Evolutionary conservation across 2,797 vertebrate species (phyloP), one percentile per base, ranked within the genome.

Genomic region (Pseudochirops cupreus): DNA sequence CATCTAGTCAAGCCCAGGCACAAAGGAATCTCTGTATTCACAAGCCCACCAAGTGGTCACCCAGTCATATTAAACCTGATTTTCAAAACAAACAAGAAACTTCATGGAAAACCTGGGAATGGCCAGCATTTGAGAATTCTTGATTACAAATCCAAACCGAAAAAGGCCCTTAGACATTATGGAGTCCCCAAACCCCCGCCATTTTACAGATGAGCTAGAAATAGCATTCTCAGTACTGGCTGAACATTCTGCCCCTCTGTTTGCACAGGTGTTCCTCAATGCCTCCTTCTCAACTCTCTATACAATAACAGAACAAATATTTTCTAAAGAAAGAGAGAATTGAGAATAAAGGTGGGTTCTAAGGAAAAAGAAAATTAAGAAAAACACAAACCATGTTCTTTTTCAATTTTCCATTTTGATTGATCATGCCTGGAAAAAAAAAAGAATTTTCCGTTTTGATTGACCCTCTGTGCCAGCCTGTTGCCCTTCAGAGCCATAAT

Each of bases 301-400:
- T 93, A 91, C 91, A 95, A 59, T 96, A 97, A 95, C 91, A 95
- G 95, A 96, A 92, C 94, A 93, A 94, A 94, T 95, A 91, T 92
- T 96, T 97, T 96, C 93, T 90, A 67, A 97, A 94, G 92, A 92
- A 97, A 93, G 62, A 62, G 96, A 98, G 96, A 94, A 94, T 91
- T 93, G 92, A 93, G 97, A 97, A 91, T 82, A 92, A 97, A 97
- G 90, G 94, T 94, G 96, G 92, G 87, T 90, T 92, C 94, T 52
- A 46, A 92, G 82, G 7, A 3, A 87, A 50, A 91, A 56, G 9
- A 50, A 87, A 93, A 89, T 4, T 3, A 92, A 33, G 33, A 55
- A 97, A 29, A 95, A 53, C 28, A 74, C 53, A 90, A 3, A 89
- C 13, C 1, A 52, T 92, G 50, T 59, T 56, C 29, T 96, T 91